Evolutionary conservation across 2,113 vertebrate genomes (phyloP).

Genomic region (Galeopterus variegatus): DNA sequence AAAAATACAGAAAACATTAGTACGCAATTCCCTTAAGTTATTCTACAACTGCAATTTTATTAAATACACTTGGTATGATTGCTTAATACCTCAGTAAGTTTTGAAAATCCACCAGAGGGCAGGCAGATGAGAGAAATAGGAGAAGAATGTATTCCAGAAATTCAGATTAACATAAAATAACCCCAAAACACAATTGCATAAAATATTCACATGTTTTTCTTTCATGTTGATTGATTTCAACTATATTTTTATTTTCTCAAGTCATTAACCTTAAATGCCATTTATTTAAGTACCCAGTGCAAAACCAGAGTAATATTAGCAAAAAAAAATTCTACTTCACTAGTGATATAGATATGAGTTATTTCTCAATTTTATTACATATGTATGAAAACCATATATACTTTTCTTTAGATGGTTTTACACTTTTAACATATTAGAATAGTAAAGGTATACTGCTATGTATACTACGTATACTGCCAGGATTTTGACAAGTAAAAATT

Average conservation of each 20-base stretch:
- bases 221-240: slow-evolving; percentile 17
- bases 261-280: not conserved
- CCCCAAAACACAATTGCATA: not conserved
- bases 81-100: not conserved
- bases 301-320: slow-evolving; percentile 21
- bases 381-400: slow-evolving; percentile 27
- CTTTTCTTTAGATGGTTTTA: slow-evolving; percentile 1
- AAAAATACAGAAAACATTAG: not conserved
- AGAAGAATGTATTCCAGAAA: not conserved
- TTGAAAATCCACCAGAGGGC: slow-evolving; percentile 10
- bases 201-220: slow-evolving; percentile 34
- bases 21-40: not conserved
- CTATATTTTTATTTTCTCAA: slow-evolving; percentile 29
- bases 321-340: not conserved
- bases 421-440: not conserved
- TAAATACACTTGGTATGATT: not conserved
- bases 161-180: not conserved
- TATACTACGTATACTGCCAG: not conserved
- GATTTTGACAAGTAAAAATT: slow-evolving; percentile 40
- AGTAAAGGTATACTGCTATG: not conserved
- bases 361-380: slow-evolving; percentile 9
- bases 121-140: not conserved
- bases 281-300: not conserved
- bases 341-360: not conserved
- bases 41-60: not conserved